A percentile compares a stretch with the other conserved stretches of the same genome.
phyloP scores from a whole-genome alignment of 2,113 vertebrate genomes.

The Passer montanus region DNA sequence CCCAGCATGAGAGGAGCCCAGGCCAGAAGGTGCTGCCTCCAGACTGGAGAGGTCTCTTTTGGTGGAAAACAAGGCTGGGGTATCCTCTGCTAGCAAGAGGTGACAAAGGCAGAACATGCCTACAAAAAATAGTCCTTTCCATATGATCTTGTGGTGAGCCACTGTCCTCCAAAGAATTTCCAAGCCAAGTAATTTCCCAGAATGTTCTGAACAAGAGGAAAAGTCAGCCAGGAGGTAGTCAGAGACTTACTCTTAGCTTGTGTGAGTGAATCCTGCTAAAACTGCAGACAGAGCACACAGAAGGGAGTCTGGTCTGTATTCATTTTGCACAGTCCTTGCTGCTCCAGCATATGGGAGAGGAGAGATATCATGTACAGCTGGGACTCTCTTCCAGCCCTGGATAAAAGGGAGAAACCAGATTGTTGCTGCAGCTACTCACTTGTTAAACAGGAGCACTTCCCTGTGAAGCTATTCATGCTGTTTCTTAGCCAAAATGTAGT shows the following conservation, averaged over 20 bases:
- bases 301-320: background rate
- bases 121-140: background rate
- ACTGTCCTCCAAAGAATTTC: background rate
- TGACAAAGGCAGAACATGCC: background rate
- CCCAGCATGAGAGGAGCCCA: background rate
- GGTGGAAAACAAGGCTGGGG: background rate
- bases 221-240: background rate
- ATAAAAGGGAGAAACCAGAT: background rate
- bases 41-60: background rate
- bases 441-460: background rate
- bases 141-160: background rate
- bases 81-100: background rate
- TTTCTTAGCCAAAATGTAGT: slow-evolving; percentile 37
- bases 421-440: background rate
- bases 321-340: background rate
- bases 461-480: slow-evolving; percentile 4
- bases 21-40: background rate
- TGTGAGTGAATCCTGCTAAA: background rate
- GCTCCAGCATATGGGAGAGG: background rate
- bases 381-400: background rate
- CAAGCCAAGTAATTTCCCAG: background rate
- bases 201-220: background rate
- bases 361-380: background rate
- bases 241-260: background rate
- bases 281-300: background rate